phyloP scores from a whole-genome alignment of 2,113 vertebrate genomes.

The Trichomycterus rosablanca region DNA sequence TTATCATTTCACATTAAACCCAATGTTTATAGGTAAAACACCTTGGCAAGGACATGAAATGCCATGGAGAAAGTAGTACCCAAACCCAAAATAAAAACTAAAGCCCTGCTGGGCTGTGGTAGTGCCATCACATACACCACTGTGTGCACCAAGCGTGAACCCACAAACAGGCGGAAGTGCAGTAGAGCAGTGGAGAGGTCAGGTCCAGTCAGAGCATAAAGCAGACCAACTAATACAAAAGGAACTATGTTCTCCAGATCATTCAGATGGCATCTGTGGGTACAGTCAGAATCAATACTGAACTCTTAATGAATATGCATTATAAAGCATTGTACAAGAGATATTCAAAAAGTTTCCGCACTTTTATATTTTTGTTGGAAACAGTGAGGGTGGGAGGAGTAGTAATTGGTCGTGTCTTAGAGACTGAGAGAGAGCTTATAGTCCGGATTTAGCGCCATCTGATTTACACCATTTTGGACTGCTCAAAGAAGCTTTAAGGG shows the following conservation, averaged over 20 bases:
- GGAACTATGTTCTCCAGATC: conserved; percentile 90
- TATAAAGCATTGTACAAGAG: no score
- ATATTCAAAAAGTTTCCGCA: no score
- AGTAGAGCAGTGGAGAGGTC: conserved; percentile 71
- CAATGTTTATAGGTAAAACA: conserved; percentile 41
- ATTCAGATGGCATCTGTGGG: conserved; percentile 80
- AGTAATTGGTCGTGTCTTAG: no score
- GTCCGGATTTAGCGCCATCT: no score
- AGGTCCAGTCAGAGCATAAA: conserved; percentile 78
- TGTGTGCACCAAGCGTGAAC: conserved; percentile 72
- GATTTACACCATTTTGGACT: no score
- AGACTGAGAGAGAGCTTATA: no score
- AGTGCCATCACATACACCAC: conserved; percentile 71
- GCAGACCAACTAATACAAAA: conserved; percentile 77
- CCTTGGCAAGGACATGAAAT: conserved; percentile 62
- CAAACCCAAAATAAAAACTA: conserved; percentile 65
- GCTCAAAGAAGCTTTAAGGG: no score
- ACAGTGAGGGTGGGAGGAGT: no score
- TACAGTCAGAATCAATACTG: no score
- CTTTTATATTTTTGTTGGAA: no score
- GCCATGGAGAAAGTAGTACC: conserved; percentile 77
- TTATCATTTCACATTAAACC: no score
- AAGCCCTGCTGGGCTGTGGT: conserved; percentile 79
- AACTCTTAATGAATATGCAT: no score
- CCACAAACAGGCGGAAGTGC: conserved; percentile 81